Percentiles rank a stretch among this genome's conserved stretches.
Evolutionary conservation across 2,797 vertebrate genomes (phyloP).

Genomic region (Arnoldichthys spilopterus): DNA sequence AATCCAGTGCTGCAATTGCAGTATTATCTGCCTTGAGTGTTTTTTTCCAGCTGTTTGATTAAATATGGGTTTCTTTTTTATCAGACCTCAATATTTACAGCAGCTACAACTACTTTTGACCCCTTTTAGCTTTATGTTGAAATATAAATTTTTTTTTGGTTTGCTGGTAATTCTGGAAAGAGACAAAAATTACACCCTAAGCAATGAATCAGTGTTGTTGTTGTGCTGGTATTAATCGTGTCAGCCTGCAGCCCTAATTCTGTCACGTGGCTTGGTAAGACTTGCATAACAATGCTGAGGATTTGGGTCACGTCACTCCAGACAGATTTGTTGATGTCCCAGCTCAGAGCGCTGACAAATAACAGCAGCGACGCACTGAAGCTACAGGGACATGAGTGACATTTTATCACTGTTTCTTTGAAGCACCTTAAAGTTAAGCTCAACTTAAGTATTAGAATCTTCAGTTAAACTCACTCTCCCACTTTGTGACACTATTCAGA

Average conservation of each 20-base stretch:
- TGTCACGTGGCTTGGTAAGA: conserved; percentile 23
- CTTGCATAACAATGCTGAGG: conserved; percentile 31
- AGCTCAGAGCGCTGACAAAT: conserved; percentile 1
- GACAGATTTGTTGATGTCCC: conserved; percentile 8
- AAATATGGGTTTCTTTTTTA: neutral
- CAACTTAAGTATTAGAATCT: too few species aligned
- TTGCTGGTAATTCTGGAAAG: neutral
- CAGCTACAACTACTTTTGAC: neutral
- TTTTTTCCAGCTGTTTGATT: neutral
- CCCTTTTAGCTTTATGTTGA: neutral
- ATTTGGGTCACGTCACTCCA: conserved; percentile 34
- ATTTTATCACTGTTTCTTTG: neutral
- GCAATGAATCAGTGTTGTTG: neutral
- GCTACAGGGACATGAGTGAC: neutral
- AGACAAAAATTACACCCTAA: neutral
- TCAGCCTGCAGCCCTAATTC: conserved; percentile 26
- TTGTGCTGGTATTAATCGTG: neutral
- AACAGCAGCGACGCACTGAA: neutral
- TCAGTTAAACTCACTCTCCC: neutral
- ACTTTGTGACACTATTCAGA: neutral
- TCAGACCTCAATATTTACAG: neutral
- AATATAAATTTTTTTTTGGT: neutral
- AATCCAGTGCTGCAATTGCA: neutral
- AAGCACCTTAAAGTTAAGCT: neutral
- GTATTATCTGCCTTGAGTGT: neutral